Evolutionary conservation across 2,888 invertebrate genomes (phyloP).

Genomic region (Heptascelio sp.): DNA sequence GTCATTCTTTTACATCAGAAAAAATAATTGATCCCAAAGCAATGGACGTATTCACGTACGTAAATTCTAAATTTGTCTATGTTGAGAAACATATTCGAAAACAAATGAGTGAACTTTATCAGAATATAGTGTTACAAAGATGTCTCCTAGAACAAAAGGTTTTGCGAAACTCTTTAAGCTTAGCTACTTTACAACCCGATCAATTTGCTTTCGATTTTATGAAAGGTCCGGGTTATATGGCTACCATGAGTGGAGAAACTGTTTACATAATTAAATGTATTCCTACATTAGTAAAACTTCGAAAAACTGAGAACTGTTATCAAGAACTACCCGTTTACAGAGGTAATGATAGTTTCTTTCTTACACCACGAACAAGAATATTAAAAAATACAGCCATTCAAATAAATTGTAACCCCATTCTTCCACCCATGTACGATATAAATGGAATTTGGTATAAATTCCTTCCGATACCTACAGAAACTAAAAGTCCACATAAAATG

Average conservation of each 20-base stretch:
- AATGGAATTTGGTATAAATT: constrained; percentile 61
- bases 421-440: constrained; percentile 65
- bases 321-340: constrained; percentile 65
- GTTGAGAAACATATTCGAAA: constrained; percentile 72
- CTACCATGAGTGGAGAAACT: constrained; percentile 72
- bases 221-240: constrained; percentile 73
- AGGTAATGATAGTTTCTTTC: constrained; percentile 34
- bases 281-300: constrained; percentile 63
- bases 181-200: constrained; percentile 72
- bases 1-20: neutral
- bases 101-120: constrained; percentile 62
- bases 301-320: constrained; percentile 67
- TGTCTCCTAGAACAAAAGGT: constrained; percentile 74
- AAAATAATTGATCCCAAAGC: constrained; percentile 6
- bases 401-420: constrained; percentile 60
- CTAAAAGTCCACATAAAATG: neutral
- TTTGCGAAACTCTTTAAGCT: constrained; percentile 68
- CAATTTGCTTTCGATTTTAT: constrained; percentile 71
- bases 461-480: neutral
- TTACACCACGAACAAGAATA: constrained; percentile 70
- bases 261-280: constrained; percentile 75
- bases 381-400: constrained; percentile 56
- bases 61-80: constrained; percentile 75
- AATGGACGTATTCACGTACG: constrained; percentile 66
- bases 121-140: constrained; percentile 67